These are phyloP conservation scores for Xestia sexstrigata DNA, from an alignment of 2,888 invertebrate species.

Conservation along the genomic window DNA sequence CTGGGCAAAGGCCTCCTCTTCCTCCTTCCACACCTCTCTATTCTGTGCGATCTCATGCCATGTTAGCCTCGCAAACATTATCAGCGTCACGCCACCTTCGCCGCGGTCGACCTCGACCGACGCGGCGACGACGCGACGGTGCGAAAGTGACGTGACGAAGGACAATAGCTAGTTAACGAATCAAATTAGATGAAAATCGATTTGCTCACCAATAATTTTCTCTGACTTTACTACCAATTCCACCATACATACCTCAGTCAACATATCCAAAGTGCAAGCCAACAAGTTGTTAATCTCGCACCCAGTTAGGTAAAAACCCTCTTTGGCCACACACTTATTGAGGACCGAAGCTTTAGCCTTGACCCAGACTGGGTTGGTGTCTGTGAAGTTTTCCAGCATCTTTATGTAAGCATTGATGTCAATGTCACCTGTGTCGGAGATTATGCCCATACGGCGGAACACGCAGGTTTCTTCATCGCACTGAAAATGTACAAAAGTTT, in stretches of 20 bases:
- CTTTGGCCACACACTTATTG: slow-evolving; percentile 78
- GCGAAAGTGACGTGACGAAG: no score
- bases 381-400: slow-evolving; percentile 80
- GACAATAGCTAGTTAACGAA: no score
- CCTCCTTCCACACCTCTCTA: no score
- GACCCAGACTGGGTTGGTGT: slow-evolving; percentile 75
- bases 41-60: no score
- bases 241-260: slow-evolving; percentile 79
- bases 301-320: slow-evolving; percentile 71
- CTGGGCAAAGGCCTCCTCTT: no score
- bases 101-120: no score
- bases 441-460: slow-evolving; percentile 79
- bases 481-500: slow-evolving; percentile 67
- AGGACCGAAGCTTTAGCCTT: slow-evolving; percentile 81
- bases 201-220: no score
- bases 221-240: no score
- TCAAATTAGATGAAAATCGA: no score
- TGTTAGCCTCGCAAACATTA: no score
- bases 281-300: slow-evolving; percentile 84
- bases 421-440: slow-evolving; percentile 72
- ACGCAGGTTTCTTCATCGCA: slow-evolving; percentile 83
- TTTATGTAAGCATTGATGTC: slow-evolving; percentile 77
- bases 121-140: no score
- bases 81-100: no score
- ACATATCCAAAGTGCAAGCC: slow-evolving; percentile 83